Evolutionary conservation across 2,113 vertebrate genomes (phyloP), one percentile per base, ranked within the genome.

Genomic region (Felis chaus): DNA sequence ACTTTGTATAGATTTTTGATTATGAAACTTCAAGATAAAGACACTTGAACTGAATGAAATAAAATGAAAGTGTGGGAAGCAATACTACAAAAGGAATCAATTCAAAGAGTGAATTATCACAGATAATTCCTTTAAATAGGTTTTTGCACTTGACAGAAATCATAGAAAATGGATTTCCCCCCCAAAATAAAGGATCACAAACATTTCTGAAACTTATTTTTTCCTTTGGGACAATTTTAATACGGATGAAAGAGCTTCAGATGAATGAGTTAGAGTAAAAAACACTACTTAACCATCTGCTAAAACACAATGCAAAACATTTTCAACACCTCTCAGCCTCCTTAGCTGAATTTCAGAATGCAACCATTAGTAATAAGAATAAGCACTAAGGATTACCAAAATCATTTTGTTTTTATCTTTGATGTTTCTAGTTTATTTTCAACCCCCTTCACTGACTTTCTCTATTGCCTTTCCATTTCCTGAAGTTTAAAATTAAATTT

Each of bases 91-190:
- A 97, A 97, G 18, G 31, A 92, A 96, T 93, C 90, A 91, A 94
- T 94, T 90, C 83, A 78, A 85, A 96, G 25, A 92, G 23, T 96
- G 69, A 97, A 80, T 97, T 97, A 96, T 93, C 73, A 97, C 18
- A 95, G 76, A 39, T 98, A 97, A 98, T 98, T 97, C 97, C 45
- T 97, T 96, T 96, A 95, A 98, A 97, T 93, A 88, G 74, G 86
- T 95, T 97, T 96, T 84, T 86, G 69, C 48, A 95, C 94, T 97
- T 95, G 87, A 96, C 36, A 81, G 69, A 95, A 94, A 97, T 98
- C 79, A 96, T 39, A 97, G 79, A 97, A 97, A 97, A 97, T 97
- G 76, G 76, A 95, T 98, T 97, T 73, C 50, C 2, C 39, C 39
- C 55, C 13, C 2, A 71, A 96, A 96, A 89, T 89, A 96, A 97